These are phyloP conservation scores for Embidobia sp. DNA, from an alignment of 2,888 invertebrate genomes.

Conservation along the genomic window DNA sequence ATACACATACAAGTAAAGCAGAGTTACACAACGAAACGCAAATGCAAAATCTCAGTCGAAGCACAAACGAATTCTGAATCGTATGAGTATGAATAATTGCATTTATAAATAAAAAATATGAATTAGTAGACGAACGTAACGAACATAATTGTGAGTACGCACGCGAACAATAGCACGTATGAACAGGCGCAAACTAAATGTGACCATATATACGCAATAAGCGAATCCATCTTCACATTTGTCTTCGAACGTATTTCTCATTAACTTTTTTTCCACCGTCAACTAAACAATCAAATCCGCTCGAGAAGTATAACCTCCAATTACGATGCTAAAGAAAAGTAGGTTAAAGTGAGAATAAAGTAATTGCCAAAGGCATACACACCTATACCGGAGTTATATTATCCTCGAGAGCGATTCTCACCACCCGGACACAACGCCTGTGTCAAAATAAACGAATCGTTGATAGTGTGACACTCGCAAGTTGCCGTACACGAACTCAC, in stretches of 20 bases:
- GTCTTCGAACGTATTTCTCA: conserved; percentile 28
- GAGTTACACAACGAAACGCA: too few species aligned
- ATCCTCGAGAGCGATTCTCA: conserved; percentile 35
- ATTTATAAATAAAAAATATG: too few species aligned
- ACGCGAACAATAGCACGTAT: too few species aligned
- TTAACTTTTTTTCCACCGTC: conserved; percentile 28
- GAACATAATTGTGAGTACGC: too few species aligned
- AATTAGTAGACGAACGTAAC: too few species aligned
- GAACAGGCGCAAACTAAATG: background rate
- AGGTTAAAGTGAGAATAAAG: conserved; percentile 34
- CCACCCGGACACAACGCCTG: conserved; percentile 15
- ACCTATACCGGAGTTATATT: background rate
- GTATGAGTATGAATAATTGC: too few species aligned
- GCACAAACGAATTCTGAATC: too few species aligned
- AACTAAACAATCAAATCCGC: conserved; percentile 34
- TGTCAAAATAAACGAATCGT: conserved; percentile 44
- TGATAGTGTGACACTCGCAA: conserved; percentile 33
- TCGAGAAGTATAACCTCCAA: conserved; percentile 25
- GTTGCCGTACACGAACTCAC: conserved; percentile 1
- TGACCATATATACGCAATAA: background rate
- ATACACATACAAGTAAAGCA: too few species aligned
- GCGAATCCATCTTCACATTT: conserved; percentile 9
- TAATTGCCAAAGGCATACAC: conserved; percentile 8
- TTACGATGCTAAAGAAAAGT: conserved; percentile 44
- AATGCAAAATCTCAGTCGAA: too few species aligned